Evolutionary conservation across 2,888 invertebrate genomes (phyloP), one percentile per base, ranked within the genome.

Genomic region (Troilus luridus): DNA sequence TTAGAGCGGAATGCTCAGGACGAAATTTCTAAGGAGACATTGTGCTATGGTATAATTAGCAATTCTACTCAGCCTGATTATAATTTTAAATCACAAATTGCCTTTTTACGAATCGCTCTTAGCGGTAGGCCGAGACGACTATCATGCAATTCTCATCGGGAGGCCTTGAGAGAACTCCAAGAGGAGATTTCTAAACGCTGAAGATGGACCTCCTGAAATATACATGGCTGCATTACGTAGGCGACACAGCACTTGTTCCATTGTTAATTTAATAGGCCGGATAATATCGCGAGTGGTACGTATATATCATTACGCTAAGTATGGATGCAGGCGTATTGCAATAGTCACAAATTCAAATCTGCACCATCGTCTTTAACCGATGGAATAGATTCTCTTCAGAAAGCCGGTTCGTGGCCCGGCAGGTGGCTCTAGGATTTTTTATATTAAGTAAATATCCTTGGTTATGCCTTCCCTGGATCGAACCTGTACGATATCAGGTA

Each of bases 51-150:
- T 58, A 85, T 21, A 85, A 85, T 85, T 85, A 85, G 85, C 85
- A 85, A 85, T 21, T 85, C 85, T 58, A 14, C 85, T n/a, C 11
- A 54, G 56, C 56, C 85, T 85, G 12, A 85, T 85, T 85, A 85
- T 56, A 85, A 85, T 85, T 85, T 85, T 85, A 85, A 85, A 85
- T 85, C n/a, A 41, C 85, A 85, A 85, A 85, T 85, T 85, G 56
- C 85, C 85, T 58, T 85, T 85, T 85, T 58, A 85, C 85, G n/a
- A 85, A 85, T 85, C 56, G 85, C 56, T n/a, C 85, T 6, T 14
- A 85, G 85, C 85, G 54, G n/a, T 58, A 21, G 72, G 72, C 27
- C 41, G 27, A 7, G 72, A 41, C 21, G 72, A 41, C 72, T 77
- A 9, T 24, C 41, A 77, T 77, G 72, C 72, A 77, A 77, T 77